These are phyloP conservation scores for Ecliptopera silaceata DNA, from an alignment of 2,888 invertebrate genomes.

Conservation along the genomic window DNA sequence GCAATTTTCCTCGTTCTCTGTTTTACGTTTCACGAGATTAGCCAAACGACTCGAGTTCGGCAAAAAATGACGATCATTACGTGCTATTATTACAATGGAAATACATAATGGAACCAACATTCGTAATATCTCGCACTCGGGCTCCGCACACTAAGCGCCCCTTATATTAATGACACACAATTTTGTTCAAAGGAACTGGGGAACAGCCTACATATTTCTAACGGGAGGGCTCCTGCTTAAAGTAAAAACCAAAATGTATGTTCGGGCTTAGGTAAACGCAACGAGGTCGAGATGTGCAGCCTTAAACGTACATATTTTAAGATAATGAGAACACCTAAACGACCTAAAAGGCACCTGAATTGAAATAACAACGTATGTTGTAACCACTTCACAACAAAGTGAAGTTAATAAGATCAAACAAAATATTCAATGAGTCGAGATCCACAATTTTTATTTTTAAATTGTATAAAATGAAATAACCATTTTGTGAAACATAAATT, in stretches of 20 bases:
- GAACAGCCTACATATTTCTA: slow-evolving; percentile 13
- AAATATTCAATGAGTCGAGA: no score
- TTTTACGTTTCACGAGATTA: slow-evolving; percentile 29
- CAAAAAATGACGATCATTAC: slow-evolving; percentile 34
- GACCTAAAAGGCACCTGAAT: no score
- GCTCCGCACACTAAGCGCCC: slow-evolving; percentile 26
- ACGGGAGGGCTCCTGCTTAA: neutral
- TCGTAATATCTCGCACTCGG: slow-evolving; percentile 24
- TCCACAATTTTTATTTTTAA: no score
- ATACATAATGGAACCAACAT: slow-evolving; percentile 30
- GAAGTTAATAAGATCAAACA: neutral
- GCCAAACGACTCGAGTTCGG: slow-evolving; percentile 28
- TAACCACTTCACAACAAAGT: neutral
- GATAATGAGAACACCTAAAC: no score
- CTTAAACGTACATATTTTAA: no score
- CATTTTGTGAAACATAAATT: slow-evolving; percentile 12
- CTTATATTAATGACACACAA: slow-evolving; percentile 33
- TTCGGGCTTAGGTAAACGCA: neutral
- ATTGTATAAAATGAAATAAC: no score
- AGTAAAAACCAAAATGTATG: slow-evolving; percentile 1
- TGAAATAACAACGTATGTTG: no score
- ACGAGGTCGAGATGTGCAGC: neutral
- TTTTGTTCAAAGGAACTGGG: slow-evolving; percentile 25
- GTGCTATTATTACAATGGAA: slow-evolving; percentile 32
- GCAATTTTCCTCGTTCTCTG: slow-evolving; percentile 19